A percentile compares a stretch with the other conserved stretches of the same genome.
Conservation (phyloP, 2,888 invertebrate genomes). For the Linnaemya tessellans region DNA sequence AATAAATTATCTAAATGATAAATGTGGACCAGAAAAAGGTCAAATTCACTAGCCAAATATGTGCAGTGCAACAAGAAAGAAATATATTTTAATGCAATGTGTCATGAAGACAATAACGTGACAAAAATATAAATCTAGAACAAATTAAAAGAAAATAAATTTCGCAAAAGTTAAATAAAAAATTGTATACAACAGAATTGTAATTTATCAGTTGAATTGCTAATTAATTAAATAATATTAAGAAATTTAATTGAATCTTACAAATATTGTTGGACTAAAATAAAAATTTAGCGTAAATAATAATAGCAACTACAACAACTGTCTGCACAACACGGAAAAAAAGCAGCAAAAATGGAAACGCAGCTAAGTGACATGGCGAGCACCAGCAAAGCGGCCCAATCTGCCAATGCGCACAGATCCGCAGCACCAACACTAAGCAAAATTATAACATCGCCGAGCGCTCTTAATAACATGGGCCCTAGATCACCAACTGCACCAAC, state of each 20-base stretch:
- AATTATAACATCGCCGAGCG: constrained; percentile 75
- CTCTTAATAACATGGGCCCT: constrained; percentile 71
- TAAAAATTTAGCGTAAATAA: constrained; percentile 7
- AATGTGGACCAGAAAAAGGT: constrained; percentile 63
- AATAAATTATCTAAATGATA: constrained; percentile 63
- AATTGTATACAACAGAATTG: neutral
- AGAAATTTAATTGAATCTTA: constrained; percentile 35
- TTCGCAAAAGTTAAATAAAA: neutral
- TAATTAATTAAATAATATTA: constrained; percentile 55
- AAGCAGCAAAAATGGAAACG: constrained; percentile 66
- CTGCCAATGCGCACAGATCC: neutral
- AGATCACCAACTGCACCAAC: constrained; percentile 34
- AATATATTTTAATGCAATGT: constrained; percentile 13
- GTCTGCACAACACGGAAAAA: neutral
- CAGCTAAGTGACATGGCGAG: constrained; percentile 48
- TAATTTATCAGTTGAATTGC: constrained; percentile 51
- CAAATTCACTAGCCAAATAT: constrained; percentile 43
- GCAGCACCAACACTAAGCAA: constrained; percentile 69
- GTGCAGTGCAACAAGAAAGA: constrained; percentile 19
- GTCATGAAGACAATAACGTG: constrained; percentile 33
- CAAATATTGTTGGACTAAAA: constrained; percentile 44
- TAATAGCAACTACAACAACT: constrained; percentile 1
- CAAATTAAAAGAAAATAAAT: constrained; percentile 54
- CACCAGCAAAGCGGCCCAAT: constrained; percentile 46
- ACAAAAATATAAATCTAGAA: constrained; percentile 34